These are phyloP conservation scores for Rallus limicola DNA, from an alignment of 2,113 vertebrate species.

Conservation along the genomic window DNA sequence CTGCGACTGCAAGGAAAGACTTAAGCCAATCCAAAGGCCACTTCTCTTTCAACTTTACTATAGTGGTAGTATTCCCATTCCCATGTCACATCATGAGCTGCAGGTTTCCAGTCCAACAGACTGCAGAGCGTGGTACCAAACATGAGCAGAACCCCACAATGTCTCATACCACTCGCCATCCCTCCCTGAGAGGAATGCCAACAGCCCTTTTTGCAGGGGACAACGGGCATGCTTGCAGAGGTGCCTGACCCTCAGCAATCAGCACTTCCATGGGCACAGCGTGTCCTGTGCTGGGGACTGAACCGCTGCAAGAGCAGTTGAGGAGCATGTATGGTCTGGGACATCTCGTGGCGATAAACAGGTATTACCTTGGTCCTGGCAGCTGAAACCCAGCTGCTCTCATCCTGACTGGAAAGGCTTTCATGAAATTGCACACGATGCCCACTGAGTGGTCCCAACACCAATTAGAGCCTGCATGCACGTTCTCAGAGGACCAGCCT, in stretches of 20 bases:
- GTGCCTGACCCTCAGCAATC: neutral
- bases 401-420: neutral
- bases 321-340: neutral
- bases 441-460: neutral
- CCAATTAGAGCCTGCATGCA: neutral
- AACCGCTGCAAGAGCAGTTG: neutral
- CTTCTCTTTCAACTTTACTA: neutral
- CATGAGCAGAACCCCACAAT: neutral
- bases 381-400: neutral
- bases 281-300: neutral
- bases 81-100: neutral
- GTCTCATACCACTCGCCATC: neutral
- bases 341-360: neutral
- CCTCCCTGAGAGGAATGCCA: neutral
- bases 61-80: neutral
- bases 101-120: neutral
- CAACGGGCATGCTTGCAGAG: neutral
- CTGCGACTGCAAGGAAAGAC: neutral
- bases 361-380: neutral
- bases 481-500: neutral
- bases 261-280: neutral
- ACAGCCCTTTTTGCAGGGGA: neutral
- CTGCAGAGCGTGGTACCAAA: neutral
- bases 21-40: neutral
- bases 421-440: neutral